These are phyloP conservation scores for Tragopan temminckii DNA, from an alignment of 2,797 vertebrate species.

Conservation along the genomic window DNA sequence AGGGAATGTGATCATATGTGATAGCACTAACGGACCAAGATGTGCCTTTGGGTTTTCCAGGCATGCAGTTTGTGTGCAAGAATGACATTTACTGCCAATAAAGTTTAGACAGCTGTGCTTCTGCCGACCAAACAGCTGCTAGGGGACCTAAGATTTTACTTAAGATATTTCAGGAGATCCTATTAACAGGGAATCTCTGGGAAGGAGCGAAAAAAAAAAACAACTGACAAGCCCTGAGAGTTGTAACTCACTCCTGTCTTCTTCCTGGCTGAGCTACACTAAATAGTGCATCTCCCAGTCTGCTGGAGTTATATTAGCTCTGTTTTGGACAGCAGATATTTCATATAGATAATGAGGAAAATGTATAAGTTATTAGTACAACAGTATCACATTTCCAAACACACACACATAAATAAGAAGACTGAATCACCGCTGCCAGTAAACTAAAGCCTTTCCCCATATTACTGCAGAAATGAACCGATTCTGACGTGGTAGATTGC, in stretches of 20 bases:
- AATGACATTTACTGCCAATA: constrained; percentile 76
- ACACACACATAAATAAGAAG: background rate
- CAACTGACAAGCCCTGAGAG: background rate
- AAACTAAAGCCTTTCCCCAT: background rate
- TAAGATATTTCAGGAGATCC: constrained; percentile 34
- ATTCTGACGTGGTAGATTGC: background rate
- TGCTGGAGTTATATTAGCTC: constrained; percentile 31
- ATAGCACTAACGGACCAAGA: constrained; percentile 21
- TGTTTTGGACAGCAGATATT: constrained; percentile 54
- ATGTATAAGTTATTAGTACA: constrained; percentile 56
- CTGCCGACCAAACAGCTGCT: constrained; percentile 74
- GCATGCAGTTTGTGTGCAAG: background rate
- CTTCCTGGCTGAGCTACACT: background rate
- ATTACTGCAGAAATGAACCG: background rate
- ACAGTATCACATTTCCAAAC: background rate
- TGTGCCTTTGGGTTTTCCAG: constrained; percentile 58
- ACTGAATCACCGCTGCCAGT: background rate
- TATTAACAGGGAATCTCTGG: background rate
- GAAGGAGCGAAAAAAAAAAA: background rate
- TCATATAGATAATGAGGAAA: constrained; percentile 62
- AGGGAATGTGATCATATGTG: constrained; percentile 71
- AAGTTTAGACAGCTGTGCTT: constrained; percentile 67
- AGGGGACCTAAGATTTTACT: background rate
- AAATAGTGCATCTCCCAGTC: constrained; percentile 16
- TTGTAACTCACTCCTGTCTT: background rate